Evolutionary conservation across 2,113 vertebrate species (phyloP), one percentile per base, ranked within the genome.

Genomic region (Oreotrochilus melanogaster): DNA sequence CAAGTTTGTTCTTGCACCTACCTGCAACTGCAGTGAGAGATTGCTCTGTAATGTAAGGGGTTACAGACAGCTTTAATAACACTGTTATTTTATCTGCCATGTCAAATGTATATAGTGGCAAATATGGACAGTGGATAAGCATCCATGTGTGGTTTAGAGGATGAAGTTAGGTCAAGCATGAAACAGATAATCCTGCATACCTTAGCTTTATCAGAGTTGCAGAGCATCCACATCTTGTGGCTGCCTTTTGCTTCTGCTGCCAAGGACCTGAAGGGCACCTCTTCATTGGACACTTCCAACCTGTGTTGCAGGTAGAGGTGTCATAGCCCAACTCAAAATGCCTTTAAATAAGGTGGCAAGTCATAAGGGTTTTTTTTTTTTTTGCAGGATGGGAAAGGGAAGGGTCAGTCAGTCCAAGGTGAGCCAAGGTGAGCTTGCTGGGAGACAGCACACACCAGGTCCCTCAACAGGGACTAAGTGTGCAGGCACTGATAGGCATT

Each of bases 341-440:
- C 5, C 58, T 25, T 53, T 33, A 58, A 53, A 48, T 7, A 60
- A 4, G 9, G 6, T 5, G 11, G 16, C 3, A 56, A 43, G 7
- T 33, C 73, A 33, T 10, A 78, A 42, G 31, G 45, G 9, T 31
- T 69, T 62, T 10, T n/a, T n/a, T n/a, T n/a, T n/a, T 1, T 2
- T 72, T n/a, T 56, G 7, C 17, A 54, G 78, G 28, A 60, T 79
- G 78, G 33, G 62, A 25, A 8, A 45, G 28, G 21, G 16, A 19
- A 78, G 56, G 30, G 39, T 39, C 9, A 60, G 31, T 3, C 27
- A 72, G 18, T 31, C 10, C n/a, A 5, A 10, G 16, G 3, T 39
- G 39, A 71, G 3, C 23, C 11, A 1, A 11, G n/a, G n/a, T n/a
- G n/a, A n/a, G n/a, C n/a, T n/a, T 2, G 1, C 19, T 79, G 54